These are phyloP conservation scores for Notarius lentiginosus DNA, from an alignment of 2,113 vertebrate species.

Conservation along the genomic window DNA sequence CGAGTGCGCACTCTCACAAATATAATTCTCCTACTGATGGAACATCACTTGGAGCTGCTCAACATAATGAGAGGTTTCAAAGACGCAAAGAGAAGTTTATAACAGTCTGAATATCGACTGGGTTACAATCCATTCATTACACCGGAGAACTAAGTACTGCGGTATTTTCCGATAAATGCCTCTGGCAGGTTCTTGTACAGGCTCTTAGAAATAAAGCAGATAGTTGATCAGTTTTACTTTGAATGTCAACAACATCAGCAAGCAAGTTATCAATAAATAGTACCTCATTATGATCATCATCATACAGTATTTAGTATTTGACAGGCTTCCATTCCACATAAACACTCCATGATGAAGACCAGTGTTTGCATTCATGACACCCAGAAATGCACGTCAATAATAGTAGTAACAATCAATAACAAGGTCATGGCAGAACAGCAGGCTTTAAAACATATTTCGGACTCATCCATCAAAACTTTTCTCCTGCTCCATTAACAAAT, in stretches of 20 bases:
- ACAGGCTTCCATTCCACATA: background rate
- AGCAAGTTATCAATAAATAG: background rate
- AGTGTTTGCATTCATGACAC: slow-evolving; percentile 33
- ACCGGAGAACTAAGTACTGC: slow-evolving; percentile 3
- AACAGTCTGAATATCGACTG: slow-evolving; percentile 24
- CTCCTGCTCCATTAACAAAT: slow-evolving; percentile 18
- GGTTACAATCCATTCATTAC: slow-evolving; percentile 1
- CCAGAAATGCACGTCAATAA: background rate
- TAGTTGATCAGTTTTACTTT: background rate
- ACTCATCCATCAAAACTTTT: slow-evolving; percentile 9
- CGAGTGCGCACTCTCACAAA: slow-evolving; percentile 45
- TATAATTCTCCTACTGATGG: slow-evolving; percentile 55
- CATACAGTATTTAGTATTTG: background rate
- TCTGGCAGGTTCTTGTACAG: background rate
- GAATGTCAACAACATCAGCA: background rate
- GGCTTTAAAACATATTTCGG: background rate
- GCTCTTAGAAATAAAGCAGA: background rate
- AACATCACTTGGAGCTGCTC: slow-evolving; percentile 50
- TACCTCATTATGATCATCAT: background rate
- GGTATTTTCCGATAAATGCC: background rate
- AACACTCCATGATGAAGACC: slow-evolving; percentile 34
- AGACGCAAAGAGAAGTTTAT: slow-evolving; percentile 27
- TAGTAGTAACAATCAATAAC: slow-evolving; percentile 25
- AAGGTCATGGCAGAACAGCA: slow-evolving; percentile 1
- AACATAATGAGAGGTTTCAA: slow-evolving; percentile 53